A percentile compares a stretch with the other conserved stretches of the same genome.
Conservation (phyloP, 2,888 invertebrate species). For the Galeopsomyia nigrocyanea region DNA sequence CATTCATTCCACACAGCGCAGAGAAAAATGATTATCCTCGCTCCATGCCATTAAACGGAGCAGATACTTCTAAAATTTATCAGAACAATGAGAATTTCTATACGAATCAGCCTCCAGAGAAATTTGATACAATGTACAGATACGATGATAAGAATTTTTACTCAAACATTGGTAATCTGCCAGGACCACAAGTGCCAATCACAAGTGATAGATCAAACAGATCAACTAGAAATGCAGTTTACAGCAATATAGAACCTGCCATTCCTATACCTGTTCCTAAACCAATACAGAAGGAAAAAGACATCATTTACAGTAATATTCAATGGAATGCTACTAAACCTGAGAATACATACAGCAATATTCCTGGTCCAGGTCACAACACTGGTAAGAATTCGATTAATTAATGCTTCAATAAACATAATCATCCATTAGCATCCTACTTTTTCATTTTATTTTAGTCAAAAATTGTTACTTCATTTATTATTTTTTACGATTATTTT, state of each 20-base stretch:
- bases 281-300: conserved; percentile 66
- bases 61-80: conserved; percentile 58
- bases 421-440: conserved; percentile 1
- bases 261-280: conserved; percentile 60
- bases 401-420: conserved; percentile 7
- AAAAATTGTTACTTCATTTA: conserved; percentile 22
- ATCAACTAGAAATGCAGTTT: conserved; percentile 61
- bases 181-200: conserved; percentile 61
- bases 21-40: conserved; percentile 64
- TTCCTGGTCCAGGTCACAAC: conserved; percentile 61
- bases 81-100: conserved; percentile 63
- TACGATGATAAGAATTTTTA: conserved; percentile 65
- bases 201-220: conserved; percentile 56
- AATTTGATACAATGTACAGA: conserved; percentile 61
- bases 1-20: conserved; percentile 57
- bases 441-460: conserved; percentile 5
- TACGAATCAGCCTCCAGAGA: conserved; percentile 58
- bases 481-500: conserved; percentile 14
- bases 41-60: conserved; percentile 54
- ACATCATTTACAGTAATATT: conserved; percentile 72
- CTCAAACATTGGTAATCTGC: conserved; percentile 63
- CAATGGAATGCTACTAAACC: conserved; percentile 69
- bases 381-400: conserved; percentile 53
- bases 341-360: conserved; percentile 75
- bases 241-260: conserved; percentile 65